A percentile compares a stretch with the other conserved stretches of the same genome.
These are phyloP conservation scores for Perdita meconis DNA, from an alignment of 2,888 invertebrate species.

Conservation along the genomic window DNA sequence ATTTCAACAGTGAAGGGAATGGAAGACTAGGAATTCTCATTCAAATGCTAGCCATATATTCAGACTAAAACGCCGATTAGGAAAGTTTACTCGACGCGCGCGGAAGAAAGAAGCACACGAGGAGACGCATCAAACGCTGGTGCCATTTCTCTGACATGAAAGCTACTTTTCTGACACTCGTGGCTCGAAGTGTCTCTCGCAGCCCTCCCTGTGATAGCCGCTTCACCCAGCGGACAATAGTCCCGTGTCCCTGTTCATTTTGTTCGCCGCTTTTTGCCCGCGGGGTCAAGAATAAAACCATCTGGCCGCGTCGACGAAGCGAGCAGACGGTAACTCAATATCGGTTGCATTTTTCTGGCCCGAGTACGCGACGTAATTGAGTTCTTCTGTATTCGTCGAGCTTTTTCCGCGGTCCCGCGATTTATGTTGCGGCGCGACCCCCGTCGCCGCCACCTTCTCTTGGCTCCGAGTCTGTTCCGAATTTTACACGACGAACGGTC, in stretches of 20 bases:
- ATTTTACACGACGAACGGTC: neutral
- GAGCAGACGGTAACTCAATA: constrained; percentile 53
- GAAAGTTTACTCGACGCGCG: neutral
- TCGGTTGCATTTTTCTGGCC: constrained; percentile 55
- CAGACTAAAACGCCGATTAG: neutral
- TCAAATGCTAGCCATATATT: neutral
- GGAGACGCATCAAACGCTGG: constrained; percentile 8
- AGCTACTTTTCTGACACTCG: constrained; percentile 40
- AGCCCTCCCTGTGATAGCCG: constrained; percentile 44
- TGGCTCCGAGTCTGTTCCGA: constrained; percentile 16
- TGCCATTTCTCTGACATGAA: constrained; percentile 15
- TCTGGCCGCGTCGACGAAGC: constrained; percentile 6
- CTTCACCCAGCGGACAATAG: constrained; percentile 55
- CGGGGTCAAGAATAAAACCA: constrained; percentile 28
- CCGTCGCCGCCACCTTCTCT: constrained; percentile 12
- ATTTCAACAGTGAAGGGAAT: neutral
- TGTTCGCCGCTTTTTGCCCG: constrained; percentile 27
- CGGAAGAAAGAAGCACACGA: neutral
- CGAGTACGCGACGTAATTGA: constrained; percentile 56
- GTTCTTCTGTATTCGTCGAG: constrained; percentile 38
- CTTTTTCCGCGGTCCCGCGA: constrained; percentile 27
- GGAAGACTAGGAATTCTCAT: neutral
- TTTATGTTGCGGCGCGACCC: constrained; percentile 32
- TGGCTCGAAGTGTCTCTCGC: constrained; percentile 35
- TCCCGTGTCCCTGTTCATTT: constrained; percentile 31